phyloP scores from a whole-genome alignment of 2,113 vertebrate genomes.

The Oryzias celebensis region DNA sequence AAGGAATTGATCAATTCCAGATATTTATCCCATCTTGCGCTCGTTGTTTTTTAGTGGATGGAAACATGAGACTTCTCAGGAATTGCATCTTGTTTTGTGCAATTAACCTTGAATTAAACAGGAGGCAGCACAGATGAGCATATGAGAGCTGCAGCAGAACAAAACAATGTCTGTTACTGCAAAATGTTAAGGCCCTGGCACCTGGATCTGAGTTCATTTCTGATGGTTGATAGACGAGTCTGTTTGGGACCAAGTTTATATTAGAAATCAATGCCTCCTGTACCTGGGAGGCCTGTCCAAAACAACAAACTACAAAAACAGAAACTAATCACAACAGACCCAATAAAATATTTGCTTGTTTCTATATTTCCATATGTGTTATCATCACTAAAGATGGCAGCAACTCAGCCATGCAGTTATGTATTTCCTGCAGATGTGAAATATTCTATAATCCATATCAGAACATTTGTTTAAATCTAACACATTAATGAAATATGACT shows the following conservation, averaged over 20 bases:
- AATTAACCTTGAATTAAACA: conserved; percentile 81
- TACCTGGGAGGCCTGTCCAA: not conserved
- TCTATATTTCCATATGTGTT: too few species aligned
- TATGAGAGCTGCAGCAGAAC: conserved; percentile 61
- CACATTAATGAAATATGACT: too few species aligned
- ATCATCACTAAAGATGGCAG: too few species aligned
- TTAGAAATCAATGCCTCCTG: conserved; percentile 18
- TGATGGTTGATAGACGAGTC: conserved; percentile 20
- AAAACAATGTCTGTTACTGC: conserved; percentile 73
- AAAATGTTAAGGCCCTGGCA: conserved; percentile 15
- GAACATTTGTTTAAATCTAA: too few species aligned
- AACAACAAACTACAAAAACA: not conserved
- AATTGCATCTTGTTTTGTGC: conserved; percentile 51
- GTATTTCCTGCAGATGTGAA: too few species aligned
- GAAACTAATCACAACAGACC: not conserved
- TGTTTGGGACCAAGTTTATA: conserved; percentile 11
- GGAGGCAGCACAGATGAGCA: conserved; percentile 51
- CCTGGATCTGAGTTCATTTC: conserved; percentile 10
- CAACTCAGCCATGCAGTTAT: too few species aligned
- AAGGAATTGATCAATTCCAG: conserved; percentile 74
- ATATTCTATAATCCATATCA: too few species aligned
- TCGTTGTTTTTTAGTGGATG: conserved; percentile 3
- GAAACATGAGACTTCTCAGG: conserved; percentile 26
- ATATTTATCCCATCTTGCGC: conserved; percentile 31
- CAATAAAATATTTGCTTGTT: too few species aligned